Evolutionary conservation across 2,888 invertebrate genomes (phyloP), one percentile per base, ranked within the genome.

Genomic region (Tenthredo amoena): DNA sequence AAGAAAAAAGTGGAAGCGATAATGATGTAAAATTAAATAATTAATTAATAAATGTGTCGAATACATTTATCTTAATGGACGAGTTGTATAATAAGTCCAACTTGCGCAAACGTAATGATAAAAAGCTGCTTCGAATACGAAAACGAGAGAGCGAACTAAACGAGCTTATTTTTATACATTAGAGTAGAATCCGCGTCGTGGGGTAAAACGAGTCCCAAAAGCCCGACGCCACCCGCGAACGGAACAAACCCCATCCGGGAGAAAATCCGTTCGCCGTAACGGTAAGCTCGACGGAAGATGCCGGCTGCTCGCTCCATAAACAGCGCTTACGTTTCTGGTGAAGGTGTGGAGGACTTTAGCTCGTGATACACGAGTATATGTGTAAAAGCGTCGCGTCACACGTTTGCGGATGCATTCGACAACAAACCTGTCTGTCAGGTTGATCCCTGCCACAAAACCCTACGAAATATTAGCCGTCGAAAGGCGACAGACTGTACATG

Each of bases 251-350:
- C 91, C 90, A 90, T 90, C 91, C 89, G 89, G 86, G 88, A 89
- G 90, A 91, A 92, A 92, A 91, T 92, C 92, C 92, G 89, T 89
- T 86, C 88, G 88, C 89, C 91, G 91, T 91, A 91, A 91, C 85
- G 90, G 91, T 92, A 92, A 92, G 92, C 92, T 91, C 90, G 88
- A 90, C 90, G 76, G 90, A 90, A 91, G 92, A 92, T 91, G 91
- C 92, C 92, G 92, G 91, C 91, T 91, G 92, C 88, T 92, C 91
- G 92, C 91, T 92, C 91, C 92, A 92, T 92, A 92, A 92, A 92
- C 92, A 92, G 91, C 91, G 91, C 92, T 92, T 92, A 91, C 90
- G 88, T 86, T 71, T 21, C 62, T 26, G 18, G 31, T 26, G n/a
- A 18, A 55, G 26, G 47, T 50, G 77, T 77, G 26, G 26, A 55